phyloP scores from a whole-genome alignment of 1,140 invertebrate species.

The Aphaenogaster floridana region DNA sequence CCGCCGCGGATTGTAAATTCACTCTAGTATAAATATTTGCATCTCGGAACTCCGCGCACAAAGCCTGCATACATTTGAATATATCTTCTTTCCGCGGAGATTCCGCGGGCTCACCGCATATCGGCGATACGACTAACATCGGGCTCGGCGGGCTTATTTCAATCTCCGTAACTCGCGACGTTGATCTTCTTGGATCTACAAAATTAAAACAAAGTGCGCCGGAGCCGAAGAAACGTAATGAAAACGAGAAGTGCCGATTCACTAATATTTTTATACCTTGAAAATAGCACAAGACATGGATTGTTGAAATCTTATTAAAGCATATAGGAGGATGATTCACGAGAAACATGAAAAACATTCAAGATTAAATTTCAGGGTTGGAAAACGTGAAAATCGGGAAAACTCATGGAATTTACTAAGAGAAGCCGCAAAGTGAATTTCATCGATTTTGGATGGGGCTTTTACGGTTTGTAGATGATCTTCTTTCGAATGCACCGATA shows the following conservation, averaged over 20 bases:
- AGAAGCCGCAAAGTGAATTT: no score
- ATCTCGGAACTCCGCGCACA: slow-evolving; percentile 27
- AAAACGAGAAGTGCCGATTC: neutral
- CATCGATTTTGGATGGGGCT: no score
- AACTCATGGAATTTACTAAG: no score
- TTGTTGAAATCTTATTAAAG: slow-evolving; percentile 17
- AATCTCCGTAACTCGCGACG: slow-evolving; percentile 53
- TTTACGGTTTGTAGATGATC: no score
- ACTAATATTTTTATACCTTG: slow-evolving; percentile 15
- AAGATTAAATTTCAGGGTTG: no score
- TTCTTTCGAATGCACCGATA: no score
- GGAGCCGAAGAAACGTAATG: slow-evolving; percentile 20
- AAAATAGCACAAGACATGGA: neutral
- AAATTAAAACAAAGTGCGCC: slow-evolving; percentile 44
- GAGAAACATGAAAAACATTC: neutral
- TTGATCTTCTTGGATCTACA: slow-evolving; percentile 56
- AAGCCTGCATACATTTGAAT: slow-evolving; percentile 62
- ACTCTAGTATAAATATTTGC: slow-evolving; percentile 61
- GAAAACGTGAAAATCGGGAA: no score
- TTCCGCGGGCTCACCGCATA: slow-evolving; percentile 43
- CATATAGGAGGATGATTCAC: neutral
- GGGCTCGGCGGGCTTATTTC: slow-evolving; percentile 49
- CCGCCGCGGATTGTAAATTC: slow-evolving; percentile 38
- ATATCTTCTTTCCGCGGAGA: slow-evolving; percentile 42
- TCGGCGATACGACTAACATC: slow-evolving; percentile 56